Base-by-base conservation (phyloP, 2,113 vertebrate species). In the Anarrhichthys ocellatus region DNA sequence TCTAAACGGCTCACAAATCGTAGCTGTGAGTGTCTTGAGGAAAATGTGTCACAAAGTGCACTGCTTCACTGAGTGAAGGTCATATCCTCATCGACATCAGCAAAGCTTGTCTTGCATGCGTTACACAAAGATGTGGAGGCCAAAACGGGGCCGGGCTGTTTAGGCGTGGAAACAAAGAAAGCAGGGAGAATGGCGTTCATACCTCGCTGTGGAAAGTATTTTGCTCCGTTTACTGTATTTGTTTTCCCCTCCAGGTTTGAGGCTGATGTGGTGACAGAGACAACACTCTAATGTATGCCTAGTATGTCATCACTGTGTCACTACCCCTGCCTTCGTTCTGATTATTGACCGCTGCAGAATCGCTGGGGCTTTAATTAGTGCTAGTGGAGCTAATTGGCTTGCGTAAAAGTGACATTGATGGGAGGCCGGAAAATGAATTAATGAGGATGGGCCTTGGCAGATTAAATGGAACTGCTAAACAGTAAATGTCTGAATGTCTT, bases 341-440 rank as follows among this genome's bases (percentile, higher is more conserved):
- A 92, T 90, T 93, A 88, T 87, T 93, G 92, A 93, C 91, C 78
- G 79, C 90, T 78, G 79, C 90, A 82, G 87, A 85, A 83, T 90
- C 72, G 50, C 91, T 82, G 73, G 81, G 92, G 87, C 87, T 88
- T 92, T 92, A 93, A 94, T 94, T 93, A 92, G 84, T 65, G 67
- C 82, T 84, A 82, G 87, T 88, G 90, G 91, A 90, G 92, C 92
- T 94, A 94, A 93, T 91, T 89, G 81, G 82, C 84, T 83, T 72
- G 78, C 82, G 84, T 73, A 78, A 83, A 90, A 90, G 74, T 88
- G 88, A 92, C 91, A 92, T 84, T 90, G 90, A 94, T 84, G 89
- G 62, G 76, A 88, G 84, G 80, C 40, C 83, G 88, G 81, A 78
- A 92, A 89, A 89, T 80, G 34, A 88, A 90, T 91, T 90, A 91